Conservation (phyloP, 1,140 invertebrate species). For the Planococcus citri region DNA sequence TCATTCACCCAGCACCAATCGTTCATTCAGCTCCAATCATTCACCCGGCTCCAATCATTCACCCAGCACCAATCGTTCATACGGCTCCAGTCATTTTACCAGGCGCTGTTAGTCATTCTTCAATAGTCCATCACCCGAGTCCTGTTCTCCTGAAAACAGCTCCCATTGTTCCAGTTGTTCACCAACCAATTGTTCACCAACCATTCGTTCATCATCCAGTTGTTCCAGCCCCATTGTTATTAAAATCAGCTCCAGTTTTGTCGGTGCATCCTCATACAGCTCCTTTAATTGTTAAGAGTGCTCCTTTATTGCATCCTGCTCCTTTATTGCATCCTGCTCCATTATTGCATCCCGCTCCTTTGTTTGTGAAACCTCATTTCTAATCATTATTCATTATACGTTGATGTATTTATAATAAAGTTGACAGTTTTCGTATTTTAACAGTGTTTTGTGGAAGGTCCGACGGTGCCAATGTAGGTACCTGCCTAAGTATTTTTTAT, state of each 20-base stretch:
- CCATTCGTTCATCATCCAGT: neutral
- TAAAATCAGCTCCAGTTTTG: neutral
- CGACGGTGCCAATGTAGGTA: too few species aligned
- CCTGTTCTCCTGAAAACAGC: neutral
- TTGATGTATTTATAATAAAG: too few species aligned
- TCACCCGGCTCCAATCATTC: neutral
- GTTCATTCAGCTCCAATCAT: neutral
- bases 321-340: neutral
- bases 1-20: neutral
- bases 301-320: neutral
- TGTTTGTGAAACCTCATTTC: too few species aligned
- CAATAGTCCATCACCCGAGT: neutral
- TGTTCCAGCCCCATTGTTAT: neutral
- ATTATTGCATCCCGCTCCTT: neutral
- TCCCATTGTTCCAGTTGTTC: constrained; percentile 3
- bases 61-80: neutral
- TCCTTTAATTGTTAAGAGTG: neutral
- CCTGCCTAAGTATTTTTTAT: too few species aligned
- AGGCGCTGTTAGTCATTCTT: neutral
- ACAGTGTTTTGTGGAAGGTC: too few species aligned
- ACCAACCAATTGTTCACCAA: neutral
- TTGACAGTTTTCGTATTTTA: too few species aligned
- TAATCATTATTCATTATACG: too few species aligned
- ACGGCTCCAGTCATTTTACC: neutral
- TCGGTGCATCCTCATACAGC: neutral